phyloP scores from a whole-genome alignment of 2,113 vertebrate species.

The Zonotrichia leucophrys region DNA sequence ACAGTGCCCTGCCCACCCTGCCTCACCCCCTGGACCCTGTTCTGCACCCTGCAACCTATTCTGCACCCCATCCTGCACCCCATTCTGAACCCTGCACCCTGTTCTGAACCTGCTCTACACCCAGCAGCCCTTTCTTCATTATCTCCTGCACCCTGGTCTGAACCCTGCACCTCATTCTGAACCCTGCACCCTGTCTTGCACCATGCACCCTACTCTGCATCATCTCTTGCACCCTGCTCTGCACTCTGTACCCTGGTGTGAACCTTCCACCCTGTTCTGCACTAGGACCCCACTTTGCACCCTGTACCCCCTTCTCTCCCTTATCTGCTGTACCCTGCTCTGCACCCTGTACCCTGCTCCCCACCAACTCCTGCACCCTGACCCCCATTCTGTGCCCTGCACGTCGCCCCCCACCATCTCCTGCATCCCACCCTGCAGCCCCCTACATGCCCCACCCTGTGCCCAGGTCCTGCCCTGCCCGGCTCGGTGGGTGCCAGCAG shows the following conservation, averaged over 20 bases:
- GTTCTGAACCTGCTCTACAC: background rate
- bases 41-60: background rate
- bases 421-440: background rate
- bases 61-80: no score
- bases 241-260: no score
- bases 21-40: background rate
- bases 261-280: no score
- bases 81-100: background rate
- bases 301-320: no score
- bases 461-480: background rate
- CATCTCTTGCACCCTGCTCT: no score
- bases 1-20: background rate
- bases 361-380: background rate
- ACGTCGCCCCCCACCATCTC: background rate
- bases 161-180: rapidly evolving
- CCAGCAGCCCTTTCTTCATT: no score
- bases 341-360: background rate
- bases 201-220: no score
- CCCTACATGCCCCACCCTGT: rapidly evolving
- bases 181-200: no score
- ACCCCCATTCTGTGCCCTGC: background rate
- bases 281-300: no score
- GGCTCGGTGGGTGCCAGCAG: background rate
- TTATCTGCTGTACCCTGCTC: background rate
- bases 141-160: background rate